Percentiles rank a stretch among this genome's conserved stretches.
phyloP scores from a whole-genome alignment of 2,888 invertebrate genomes.

The Bhutanitis thaidina region DNA sequence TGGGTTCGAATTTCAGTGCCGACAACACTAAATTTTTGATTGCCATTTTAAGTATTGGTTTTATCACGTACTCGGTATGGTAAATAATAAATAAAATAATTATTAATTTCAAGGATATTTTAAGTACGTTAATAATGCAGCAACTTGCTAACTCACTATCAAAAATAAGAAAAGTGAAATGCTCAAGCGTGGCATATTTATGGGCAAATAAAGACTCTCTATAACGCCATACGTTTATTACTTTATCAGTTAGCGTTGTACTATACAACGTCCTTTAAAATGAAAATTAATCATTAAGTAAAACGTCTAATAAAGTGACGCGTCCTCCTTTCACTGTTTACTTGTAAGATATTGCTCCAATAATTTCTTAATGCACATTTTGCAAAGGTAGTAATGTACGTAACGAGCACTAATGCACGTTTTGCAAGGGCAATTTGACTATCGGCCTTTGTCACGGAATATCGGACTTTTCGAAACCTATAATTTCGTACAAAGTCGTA shows the following conservation, averaged over 20 bases:
- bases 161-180: too few species aligned
- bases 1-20: too few species aligned
- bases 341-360: conserved; percentile 39
- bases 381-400: conserved; percentile 41
- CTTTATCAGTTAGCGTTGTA: neutral
- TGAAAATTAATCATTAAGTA: conserved; percentile 11
- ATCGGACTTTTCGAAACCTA: conserved; percentile 36
- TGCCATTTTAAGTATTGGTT: too few species aligned
- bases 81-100: too few species aligned
- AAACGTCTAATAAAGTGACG: conserved; percentile 17
- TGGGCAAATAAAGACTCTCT: too few species aligned
- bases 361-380: conserved; percentile 47
- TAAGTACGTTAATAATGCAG: too few species aligned
- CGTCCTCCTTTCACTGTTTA: conserved; percentile 53
- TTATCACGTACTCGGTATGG: too few species aligned
- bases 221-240: too few species aligned
- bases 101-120: too few species aligned
- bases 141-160: too few species aligned
- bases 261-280: neutral
- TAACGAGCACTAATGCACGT: conserved; percentile 26
- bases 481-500: conserved; percentile 22
- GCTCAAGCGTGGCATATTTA: too few species aligned
- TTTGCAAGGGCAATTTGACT: conserved; percentile 52
- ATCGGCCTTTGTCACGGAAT: conserved; percentile 45
- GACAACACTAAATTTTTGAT: too few species aligned